Evolutionary conservation across 1,140 invertebrate species (phyloP).

Genomic region (Thaumatotibia leucotreta): DNA sequence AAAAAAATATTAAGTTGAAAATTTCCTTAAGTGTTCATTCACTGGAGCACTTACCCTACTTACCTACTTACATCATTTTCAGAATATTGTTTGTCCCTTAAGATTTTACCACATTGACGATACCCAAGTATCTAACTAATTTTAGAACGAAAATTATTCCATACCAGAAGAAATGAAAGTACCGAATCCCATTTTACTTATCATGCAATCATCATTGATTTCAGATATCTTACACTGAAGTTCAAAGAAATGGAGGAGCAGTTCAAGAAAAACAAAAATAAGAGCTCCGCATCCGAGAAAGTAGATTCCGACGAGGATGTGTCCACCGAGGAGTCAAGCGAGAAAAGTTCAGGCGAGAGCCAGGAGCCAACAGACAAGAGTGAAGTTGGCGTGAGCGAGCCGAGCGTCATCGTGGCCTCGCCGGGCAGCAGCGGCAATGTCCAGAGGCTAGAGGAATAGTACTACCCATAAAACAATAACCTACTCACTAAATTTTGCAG

Average conservation of each 20-base stretch:
- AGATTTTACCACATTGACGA: too few relatives aligned
- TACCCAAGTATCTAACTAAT: too few relatives aligned
- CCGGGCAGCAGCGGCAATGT: conserved; percentile 61
- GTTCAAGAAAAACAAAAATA: conserved; percentile 76
- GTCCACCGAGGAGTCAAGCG: conserved; percentile 30
- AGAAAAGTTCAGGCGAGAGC: conserved; percentile 20
- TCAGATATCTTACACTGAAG: conserved; percentile 86
- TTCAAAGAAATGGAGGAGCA: conserved; percentile 90
- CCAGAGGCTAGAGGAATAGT: conserved; percentile 51
- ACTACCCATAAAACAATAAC: conserved; percentile 16
- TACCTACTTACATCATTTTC: too few relatives aligned
- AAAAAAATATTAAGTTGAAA: too few relatives aligned
- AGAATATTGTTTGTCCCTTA: too few relatives aligned
- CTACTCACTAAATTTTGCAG: conserved; percentile 1
- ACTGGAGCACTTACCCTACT: too few relatives aligned
- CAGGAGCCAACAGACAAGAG: conserved; percentile 17
- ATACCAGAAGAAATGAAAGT: too few relatives aligned
- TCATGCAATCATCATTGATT: conserved; percentile 25
- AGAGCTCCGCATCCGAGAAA: conserved; percentile 43
- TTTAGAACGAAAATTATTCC: too few relatives aligned
- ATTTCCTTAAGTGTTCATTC: too few relatives aligned
- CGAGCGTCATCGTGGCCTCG: conserved; percentile 51
- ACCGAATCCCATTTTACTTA: not conserved
- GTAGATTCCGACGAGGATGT: conserved; percentile 35
- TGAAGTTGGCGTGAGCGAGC: conserved; percentile 25